Evolutionary conservation across 1,140 invertebrate genomes (phyloP).

Genomic region (Mylabris phalerata): DNA sequence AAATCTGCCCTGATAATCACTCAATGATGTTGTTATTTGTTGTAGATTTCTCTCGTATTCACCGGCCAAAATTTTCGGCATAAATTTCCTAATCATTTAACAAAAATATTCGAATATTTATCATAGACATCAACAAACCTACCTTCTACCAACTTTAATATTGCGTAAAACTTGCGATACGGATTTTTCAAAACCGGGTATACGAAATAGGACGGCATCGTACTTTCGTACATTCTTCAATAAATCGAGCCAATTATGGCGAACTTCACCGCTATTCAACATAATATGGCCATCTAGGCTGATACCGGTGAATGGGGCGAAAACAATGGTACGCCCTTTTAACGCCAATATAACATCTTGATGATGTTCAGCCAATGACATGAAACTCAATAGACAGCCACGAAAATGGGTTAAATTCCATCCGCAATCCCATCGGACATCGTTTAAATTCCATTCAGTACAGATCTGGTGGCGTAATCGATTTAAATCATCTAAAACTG

Average conservation of each 20-base stretch:
- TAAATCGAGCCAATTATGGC: conserved; percentile 85
- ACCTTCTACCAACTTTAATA: conserved; percentile 78
- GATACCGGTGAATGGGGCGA: conserved; percentile 82
- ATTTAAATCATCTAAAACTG: conserved; percentile 59
- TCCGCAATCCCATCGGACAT: conserved; percentile 71
- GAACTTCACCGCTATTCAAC: conserved; percentile 83
- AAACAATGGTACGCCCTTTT: conserved; percentile 58
- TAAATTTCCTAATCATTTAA: conserved; percentile 66
- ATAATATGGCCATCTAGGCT: conserved; percentile 81
- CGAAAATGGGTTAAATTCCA: conserved; percentile 84
- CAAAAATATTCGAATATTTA: not conserved
- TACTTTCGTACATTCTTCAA: conserved; percentile 75
- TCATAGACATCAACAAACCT: conserved; percentile 18
- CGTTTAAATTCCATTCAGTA: conserved; percentile 49
- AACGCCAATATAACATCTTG: conserved; percentile 58
- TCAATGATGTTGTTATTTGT: conserved; percentile 74
- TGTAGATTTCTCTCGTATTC: conserved; percentile 76
- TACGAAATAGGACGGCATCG: conserved; percentile 61
- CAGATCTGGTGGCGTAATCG: conserved; percentile 53
- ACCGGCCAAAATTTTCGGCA: conserved; percentile 76
- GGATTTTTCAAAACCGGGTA: conserved; percentile 77
- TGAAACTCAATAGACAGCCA: conserved; percentile 73
- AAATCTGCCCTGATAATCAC: conserved; percentile 64
- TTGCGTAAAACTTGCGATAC: conserved; percentile 71
- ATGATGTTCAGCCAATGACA: conserved; percentile 64